Evolutionary conservation across 2,797 vertebrate genomes (phyloP), one percentile per base, ranked within the genome.

Genomic region (Varecia variegata): DNA sequence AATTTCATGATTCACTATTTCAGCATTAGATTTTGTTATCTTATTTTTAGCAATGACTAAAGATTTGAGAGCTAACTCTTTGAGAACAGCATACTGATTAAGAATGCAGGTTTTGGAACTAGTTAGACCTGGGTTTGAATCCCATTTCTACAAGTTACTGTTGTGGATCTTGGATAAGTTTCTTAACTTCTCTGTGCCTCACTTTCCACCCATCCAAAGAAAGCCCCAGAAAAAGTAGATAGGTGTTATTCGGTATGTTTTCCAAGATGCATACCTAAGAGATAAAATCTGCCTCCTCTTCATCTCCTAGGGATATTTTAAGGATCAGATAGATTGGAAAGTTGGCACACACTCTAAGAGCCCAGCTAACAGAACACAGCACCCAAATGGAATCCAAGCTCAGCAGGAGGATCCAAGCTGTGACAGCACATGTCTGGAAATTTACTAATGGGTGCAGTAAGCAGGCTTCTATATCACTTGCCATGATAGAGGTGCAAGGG

Each of bases 1-100:
- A 95, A 88, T 88, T 88, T 96, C 47, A 80, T 81, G 52, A 74
- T 23, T 65, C 74, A 79, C 25, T 45, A 25, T 20, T 90, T 45
- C 20, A 93, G n/a, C 85, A 45, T 52, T 65, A 84, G 54, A 58
- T 79, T 81, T 83, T 77, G 83, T 82, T 84, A 67, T 50, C 32
- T 58, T 58, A 84, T 56, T 96, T 96, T 93, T 30, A 83, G 32
- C 88, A 82, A 93, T 80, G n/a, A 81, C 32, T n/a, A 89, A 80
- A 52, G 25, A 94, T 68, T 95, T 94, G 60, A 92, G 52, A 97
- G 82, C 50, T 70, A 62, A 91, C 21, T 92, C 74, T 94, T 65
- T 84, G 47, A 93, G 47, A 88, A 65, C 0, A 80, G 23, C 80
- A 70, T 67, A 54, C 62, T 68, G 35, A 76, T 74, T 65, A 93